Conservation (phyloP, 2,797 vertebrate genomes). For the Myiotriccus ornatus region DNA sequence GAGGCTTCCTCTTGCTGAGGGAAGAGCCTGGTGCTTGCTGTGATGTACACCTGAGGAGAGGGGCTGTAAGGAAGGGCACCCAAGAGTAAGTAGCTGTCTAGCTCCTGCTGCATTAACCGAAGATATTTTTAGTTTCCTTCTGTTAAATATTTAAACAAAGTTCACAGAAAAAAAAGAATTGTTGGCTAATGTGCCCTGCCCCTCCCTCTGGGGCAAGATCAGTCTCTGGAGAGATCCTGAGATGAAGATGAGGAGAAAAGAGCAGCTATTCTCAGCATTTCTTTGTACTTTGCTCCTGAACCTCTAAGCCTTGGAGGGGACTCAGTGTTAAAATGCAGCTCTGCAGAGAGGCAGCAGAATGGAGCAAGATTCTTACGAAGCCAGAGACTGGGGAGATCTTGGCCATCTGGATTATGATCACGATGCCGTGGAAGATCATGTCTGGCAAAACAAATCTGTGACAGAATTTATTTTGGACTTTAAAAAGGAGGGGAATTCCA, state of each 20-base stretch:
- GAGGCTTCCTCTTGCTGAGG: neutral
- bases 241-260: slow-evolving; percentile 55
- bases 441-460: neutral
- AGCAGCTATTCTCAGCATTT: slow-evolving; percentile 58
- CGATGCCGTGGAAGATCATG: neutral
- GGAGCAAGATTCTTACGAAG: slow-evolving; percentile 7
- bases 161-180: slow-evolving; percentile 51
- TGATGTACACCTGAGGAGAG: neutral
- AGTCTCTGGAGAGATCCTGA: slow-evolving; percentile 44
- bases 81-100: slow-evolving; percentile 22
- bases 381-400: neutral
- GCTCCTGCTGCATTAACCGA: slow-evolving; percentile 50
- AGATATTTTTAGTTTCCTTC: slow-evolving; percentile 70
- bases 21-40: neutral
- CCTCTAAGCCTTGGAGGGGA: neutral
- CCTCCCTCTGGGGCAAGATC: slow-evolving; percentile 53
- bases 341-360: slow-evolving; percentile 25
- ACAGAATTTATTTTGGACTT: neutral
- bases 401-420: slow-evolving; percentile 49
- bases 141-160: slow-evolving; percentile 73
- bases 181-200: slow-evolving; percentile 60
- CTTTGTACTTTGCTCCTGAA: slow-evolving; percentile 50
- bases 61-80: slow-evolving; percentile 3
- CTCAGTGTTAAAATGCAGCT: slow-evolving; percentile 25
- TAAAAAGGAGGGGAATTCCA: slow-evolving; percentile 5